Evolutionary conservation across 2,113 vertebrate genomes (phyloP), one percentile per base, ranked within the genome.

Genomic region (Gopherus flavomarginatus): DNA sequence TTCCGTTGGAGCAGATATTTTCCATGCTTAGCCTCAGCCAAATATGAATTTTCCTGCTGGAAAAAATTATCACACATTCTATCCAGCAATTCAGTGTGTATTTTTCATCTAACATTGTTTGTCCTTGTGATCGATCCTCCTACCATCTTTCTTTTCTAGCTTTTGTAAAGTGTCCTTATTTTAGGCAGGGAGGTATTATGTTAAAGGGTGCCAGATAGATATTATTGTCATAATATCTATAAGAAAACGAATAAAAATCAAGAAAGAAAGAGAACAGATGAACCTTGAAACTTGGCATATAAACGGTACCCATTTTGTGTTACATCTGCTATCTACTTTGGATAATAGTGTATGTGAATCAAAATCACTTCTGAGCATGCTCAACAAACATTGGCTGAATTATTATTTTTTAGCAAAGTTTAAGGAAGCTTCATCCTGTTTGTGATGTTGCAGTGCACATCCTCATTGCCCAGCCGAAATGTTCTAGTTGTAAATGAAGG

Each of bases 1-100:
- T 97, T 90, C 79, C 83, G 81, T 88, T 92, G 87, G 75, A 96
- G 95, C 79, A 91, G 59, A 44, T 52, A 92, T 95, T 95, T 96
- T 95, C 77, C 42, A 56, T 89, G 91, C 54, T 81, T 94, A 78
- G 50, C 24, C 82, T 90, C n/a, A 72, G 8, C 35, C 65, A 72
- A 72, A 72, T 72, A 72, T 38, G 19, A 38, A 10, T n/a, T 72
- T 24, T 93, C 94, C 90, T 89, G 82, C 53, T 90, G 84, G 90
- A 79, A 92, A 93, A 91, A 54, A n/a, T 91, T 94, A 96, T 57
- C 77, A 85, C 59, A 62, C 21, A 47, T 50, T 4, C 3, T 87
- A 90, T 91, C 90, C 24, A 92, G 85, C 89, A 93, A 77, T 86
- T 56, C 5, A 81, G 12, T 77, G 90, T 84, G n/a, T 42, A 11